These are phyloP conservation scores for Pelagia noctiluca DNA, from an alignment of 30 jellyfish, hydroid and myxozoan species.

Conservation along the genomic window DNA sequence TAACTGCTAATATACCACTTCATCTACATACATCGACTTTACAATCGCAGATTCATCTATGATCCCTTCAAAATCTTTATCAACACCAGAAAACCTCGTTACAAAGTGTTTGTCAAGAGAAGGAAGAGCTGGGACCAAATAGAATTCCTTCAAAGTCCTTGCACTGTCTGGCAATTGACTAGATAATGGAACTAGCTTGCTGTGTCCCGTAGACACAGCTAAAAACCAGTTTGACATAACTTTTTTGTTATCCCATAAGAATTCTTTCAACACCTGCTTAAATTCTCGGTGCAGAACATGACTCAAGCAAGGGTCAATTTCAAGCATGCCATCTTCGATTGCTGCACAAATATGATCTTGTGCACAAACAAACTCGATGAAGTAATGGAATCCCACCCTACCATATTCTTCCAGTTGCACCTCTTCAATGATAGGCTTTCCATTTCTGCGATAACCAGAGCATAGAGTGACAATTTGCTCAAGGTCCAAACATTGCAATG, in stretches of 20 bases:
- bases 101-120: neutral
- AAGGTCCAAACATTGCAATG: neutral
- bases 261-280: constrained; percentile 14
- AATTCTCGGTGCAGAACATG: constrained; percentile 33
- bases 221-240: neutral
- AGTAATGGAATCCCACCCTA: neutral
- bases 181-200: neutral
- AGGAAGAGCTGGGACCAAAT: neutral
- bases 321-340: constrained; percentile 15
- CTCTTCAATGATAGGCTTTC: neutral
- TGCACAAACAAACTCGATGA: constrained; percentile 6
- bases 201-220: neutral
- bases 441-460: neutral
- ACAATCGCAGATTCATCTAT: neutral
- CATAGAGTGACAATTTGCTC: neutral
- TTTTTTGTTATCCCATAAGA: constrained; percentile 6
- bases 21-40: constrained; percentile 5
- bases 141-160: neutral
- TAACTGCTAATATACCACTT: neutral
- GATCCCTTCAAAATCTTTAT: neutral
- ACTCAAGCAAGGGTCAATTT: constrained; percentile 33
- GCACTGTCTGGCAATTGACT: neutral
- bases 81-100: neutral
- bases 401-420: neutral
- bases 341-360: constrained; percentile 18